Percentiles rank a stretch among this genome's conserved stretches.
Conservation (phyloP, 2,113 vertebrate genomes). For the Pachycephala philippinensis region DNA sequence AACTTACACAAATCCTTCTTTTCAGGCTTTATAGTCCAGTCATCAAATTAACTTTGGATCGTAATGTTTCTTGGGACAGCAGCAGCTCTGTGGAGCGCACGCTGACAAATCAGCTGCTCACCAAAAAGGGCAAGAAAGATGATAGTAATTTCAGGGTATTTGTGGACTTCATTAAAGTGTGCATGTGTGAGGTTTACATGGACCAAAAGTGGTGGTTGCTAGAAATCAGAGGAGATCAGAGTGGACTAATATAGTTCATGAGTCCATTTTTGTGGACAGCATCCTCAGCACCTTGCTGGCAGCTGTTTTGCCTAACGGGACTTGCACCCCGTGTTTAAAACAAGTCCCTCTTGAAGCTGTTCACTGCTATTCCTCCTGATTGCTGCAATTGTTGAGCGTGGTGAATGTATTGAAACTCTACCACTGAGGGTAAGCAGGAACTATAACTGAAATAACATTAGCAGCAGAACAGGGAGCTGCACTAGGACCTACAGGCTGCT, state of each 20-base stretch:
- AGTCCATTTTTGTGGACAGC: not conserved
- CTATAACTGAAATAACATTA: not conserved
- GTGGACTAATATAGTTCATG: not conserved
- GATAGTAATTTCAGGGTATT: not conserved
- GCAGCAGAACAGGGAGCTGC: not conserved
- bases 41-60: not conserved
- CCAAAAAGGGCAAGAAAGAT: not conserved
- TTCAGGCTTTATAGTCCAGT: not conserved
- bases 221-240: not conserved
- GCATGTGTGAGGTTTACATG: not conserved
- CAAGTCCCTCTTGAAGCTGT: not conserved
- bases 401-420: not conserved
- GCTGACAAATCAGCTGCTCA: not conserved
- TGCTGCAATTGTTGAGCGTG: not conserved
- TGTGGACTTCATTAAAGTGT: not conserved
- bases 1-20: not conserved
- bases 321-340: not conserved
- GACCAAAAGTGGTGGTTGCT: not conserved
- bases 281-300: not conserved
- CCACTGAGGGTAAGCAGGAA: not conserved
- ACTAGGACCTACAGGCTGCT: not conserved
- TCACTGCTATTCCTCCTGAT: not conserved
- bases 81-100: not conserved
- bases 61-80: not conserved
- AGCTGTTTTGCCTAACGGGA: accelerated